Base-by-base conservation (phyloP, 2,888 invertebrate species). In the Lepidonotus clava region DNA sequence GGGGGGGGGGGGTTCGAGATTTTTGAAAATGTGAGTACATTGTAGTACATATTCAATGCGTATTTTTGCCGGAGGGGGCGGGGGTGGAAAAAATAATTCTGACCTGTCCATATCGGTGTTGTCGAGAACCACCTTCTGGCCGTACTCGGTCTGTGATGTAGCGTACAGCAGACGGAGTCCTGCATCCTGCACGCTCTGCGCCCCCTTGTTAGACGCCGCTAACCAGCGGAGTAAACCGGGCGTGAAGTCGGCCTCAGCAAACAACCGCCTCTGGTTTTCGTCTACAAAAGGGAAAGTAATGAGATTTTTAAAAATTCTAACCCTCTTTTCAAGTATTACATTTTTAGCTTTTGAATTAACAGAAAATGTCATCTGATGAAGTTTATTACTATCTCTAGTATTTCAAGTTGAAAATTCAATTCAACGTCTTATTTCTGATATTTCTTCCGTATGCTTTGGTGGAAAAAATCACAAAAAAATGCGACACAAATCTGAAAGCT, bases 161-260 rank as follows among this genome's bases (percentile, higher is more conserved):
- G 89, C 90, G 87, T 90, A 90, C 51, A 93, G 87, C 24, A 92
- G 89, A 38, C 88, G 88, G 5, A 92, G 84, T 80, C 90, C 90
- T 24, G 91, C 83, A 6, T 88, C 85, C 86, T 91, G 91, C 53
- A 93, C 67, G 21, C 88, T 36, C 32, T 88, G 91, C 61, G 89
- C 89, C 80, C 90, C 90, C 86, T 92, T 91, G 66, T 90, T 86
- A 51, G 91, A 91, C 5, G 90, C 89, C 83, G 91, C 90, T 66
- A 92, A 87, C 76, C 92, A 90, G 24, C 86, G 80, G 14, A 89
- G 86, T 76, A 92, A 86, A n/a, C 89, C 88, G 11, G 84, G 86
- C 6, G 91, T 46, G n/a, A 92, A 86, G 61, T 89, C 89, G 38
- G 89, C 86, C 18, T 83, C 67, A 24, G 86, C 67, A 40, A 92